Percentiles rank a stretch among this genome's conserved stretches.
Conservation (phyloP, 2,797 vertebrate species). For the Rhadinocentrus ornatus region DNA sequence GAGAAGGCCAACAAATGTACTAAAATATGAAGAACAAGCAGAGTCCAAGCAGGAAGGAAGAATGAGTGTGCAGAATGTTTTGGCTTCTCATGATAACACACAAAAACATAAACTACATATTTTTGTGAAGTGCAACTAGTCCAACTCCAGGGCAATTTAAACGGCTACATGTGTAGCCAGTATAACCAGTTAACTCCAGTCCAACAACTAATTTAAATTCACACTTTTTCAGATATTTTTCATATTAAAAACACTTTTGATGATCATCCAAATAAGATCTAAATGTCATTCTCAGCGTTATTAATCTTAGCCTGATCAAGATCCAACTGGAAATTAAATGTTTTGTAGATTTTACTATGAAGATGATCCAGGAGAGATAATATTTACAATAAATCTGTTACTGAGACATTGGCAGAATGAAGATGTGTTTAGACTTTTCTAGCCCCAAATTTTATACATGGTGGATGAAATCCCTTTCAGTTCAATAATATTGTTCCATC, state of each 20-base stretch:
- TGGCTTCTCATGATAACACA: slow-evolving; percentile 27
- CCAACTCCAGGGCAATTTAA: slow-evolving; percentile 22
- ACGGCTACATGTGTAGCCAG: not conserved
- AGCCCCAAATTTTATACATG: not conserved
- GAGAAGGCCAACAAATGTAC: slow-evolving; percentile 9
- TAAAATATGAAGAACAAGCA: slow-evolving; percentile 50
- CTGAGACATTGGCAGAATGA: not conserved
- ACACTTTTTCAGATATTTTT: not conserved
- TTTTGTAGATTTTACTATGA: not conserved
- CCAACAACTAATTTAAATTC: not conserved
- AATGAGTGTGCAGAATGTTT: slow-evolving; percentile 59
- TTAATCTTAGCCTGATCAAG: not conserved
- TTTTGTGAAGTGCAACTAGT: slow-evolving; percentile 14
- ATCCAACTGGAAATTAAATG: slow-evolving; percentile 2
- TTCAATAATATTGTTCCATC: not conserved
- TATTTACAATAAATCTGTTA: not conserved
- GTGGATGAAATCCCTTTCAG: not conserved
- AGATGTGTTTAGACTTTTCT: not conserved
- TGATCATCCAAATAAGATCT: not conserved
- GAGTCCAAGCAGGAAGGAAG: slow-evolving; percentile 65
- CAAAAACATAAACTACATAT: not conserved
- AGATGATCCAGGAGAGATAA: not conserved
- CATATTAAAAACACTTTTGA: not conserved
- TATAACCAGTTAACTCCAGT: not conserved
- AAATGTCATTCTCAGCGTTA: not conserved